Conservation (phyloP, 2,113 vertebrate genomes). For the Elanoides forficatus region DNA sequence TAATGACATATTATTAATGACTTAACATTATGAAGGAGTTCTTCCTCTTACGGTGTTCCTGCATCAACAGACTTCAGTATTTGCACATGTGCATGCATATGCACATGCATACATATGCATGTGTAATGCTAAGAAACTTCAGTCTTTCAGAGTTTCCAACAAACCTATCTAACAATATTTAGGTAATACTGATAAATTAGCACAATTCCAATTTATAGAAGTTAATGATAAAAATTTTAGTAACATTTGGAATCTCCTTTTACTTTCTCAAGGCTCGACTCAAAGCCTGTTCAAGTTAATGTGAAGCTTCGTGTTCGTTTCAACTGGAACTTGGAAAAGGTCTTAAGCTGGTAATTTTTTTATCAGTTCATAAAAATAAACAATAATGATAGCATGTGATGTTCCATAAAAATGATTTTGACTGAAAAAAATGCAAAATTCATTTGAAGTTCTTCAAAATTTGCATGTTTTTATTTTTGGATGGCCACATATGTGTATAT, state of each 20-base stretch:
- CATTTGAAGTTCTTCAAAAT: neutral
- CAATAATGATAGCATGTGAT: neutral
- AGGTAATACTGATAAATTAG: neutral
- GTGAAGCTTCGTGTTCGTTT: neutral
- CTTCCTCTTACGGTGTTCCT: neutral
- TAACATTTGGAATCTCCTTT: neutral
- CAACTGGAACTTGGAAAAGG: neutral
- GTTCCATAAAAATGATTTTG: neutral
- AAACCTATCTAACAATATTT: neutral
- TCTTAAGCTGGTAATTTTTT: neutral
- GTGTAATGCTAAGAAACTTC: neutral
- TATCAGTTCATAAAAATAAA: neutral
- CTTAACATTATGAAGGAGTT: neutral
- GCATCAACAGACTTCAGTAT: neutral
- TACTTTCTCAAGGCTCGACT: neutral
- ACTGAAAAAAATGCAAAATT: neutral
- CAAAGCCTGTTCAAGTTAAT: neutral
- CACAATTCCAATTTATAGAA: neutral
- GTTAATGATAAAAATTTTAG: neutral
- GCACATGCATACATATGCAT: accelerated
- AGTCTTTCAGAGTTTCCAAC: neutral
- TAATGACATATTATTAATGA: neutral
- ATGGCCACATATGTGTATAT: too few species aligned
- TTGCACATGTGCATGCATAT: neutral
- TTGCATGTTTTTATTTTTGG: neutral